These are phyloP conservation scores for Melanocharis versteri DNA, from an alignment of 2,113 vertebrate species.

Conservation along the genomic window DNA sequence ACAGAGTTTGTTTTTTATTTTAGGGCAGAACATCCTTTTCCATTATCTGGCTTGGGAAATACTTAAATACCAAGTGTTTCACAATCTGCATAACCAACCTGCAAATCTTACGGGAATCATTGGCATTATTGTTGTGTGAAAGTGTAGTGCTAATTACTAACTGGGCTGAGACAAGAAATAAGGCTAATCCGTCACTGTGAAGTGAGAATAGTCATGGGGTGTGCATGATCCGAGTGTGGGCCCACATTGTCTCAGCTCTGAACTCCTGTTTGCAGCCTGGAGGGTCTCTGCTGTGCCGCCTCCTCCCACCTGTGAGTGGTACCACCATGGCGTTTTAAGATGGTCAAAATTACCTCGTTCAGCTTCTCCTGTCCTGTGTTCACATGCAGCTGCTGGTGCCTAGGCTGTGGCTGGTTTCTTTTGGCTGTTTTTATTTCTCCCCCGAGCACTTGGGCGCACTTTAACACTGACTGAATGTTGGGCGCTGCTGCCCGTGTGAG, in stretches of 20 bases:
- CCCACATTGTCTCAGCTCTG: not conserved
- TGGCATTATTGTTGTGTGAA: not conserved
- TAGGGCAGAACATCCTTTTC: not conserved
- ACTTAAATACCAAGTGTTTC: not conserved
- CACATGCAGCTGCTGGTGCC: not conserved
- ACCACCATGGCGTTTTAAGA: not conserved
- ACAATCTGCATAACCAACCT: not conserved
- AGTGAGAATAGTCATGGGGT: not conserved
- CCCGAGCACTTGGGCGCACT: not conserved
- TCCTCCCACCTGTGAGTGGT: not conserved
- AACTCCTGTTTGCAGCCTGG: not conserved
- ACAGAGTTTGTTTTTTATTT: not conserved
- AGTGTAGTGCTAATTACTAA: not conserved
- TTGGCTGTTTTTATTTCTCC: not conserved
- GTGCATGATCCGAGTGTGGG: not conserved
- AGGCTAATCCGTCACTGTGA: not conserved
- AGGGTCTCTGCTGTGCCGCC: not conserved
- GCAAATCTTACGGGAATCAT: not conserved
- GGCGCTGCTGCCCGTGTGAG: not conserved
- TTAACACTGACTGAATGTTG: not conserved
- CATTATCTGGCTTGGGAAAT: not conserved
- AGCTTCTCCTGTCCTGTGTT: not conserved
- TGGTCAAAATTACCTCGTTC: not conserved
- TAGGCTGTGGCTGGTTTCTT: not conserved
- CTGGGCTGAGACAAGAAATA: not conserved